Evolutionary conservation across 1,140 invertebrate genomes (phyloP), one percentile per base, ranked within the genome.

Genomic region (Ostrea edulis): DNA sequence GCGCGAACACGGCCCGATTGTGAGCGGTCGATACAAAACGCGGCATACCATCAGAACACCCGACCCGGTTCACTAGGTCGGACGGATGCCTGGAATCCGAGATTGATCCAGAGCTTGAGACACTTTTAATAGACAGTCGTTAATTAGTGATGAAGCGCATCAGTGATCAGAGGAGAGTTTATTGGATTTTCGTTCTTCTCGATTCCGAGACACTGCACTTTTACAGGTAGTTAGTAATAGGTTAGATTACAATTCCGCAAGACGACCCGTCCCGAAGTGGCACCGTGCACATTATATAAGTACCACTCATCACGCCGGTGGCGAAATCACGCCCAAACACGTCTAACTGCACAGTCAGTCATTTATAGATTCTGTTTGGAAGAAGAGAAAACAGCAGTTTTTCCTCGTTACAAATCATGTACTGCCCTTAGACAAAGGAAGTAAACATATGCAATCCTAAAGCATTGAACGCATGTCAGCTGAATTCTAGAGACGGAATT

Each of bases 41-140:
- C 82, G 82, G 82, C 82, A 83, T 83, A 83, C 82, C 82, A 52
- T 52, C 22, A 83, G 44, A 83, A 83, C n/a, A 83, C 35, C 68
- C 52, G 82, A 11, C 44, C 44, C n/a, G 82, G 82, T 83, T 52
- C 82, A 22, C 44, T 20, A 83, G 52, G 53, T 52, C 44, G 52
- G 44, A 54, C 52, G 82, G 52, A 83, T 83, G 44, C 52, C 82
- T 20, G 82, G 68, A 77, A 29, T 77, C 29, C 44, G 51, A 53
- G 82, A 83, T 83, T 83, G 82, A 53, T 83, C 52, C 20, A 7
- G n/a, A 83, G 52, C 35, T 77, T 77, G 68, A 77, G 68, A 25
- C 68, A 77, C 68, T 77, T 77, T 35, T 77, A 77, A 77, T 77
- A 77, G 68, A 77, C 68, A 77, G 22, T 35, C 9, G 68, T 77